Evolutionary conservation across 2,797 vertebrate genomes (phyloP).

Genomic region (Lepus oiostolus): DNA sequence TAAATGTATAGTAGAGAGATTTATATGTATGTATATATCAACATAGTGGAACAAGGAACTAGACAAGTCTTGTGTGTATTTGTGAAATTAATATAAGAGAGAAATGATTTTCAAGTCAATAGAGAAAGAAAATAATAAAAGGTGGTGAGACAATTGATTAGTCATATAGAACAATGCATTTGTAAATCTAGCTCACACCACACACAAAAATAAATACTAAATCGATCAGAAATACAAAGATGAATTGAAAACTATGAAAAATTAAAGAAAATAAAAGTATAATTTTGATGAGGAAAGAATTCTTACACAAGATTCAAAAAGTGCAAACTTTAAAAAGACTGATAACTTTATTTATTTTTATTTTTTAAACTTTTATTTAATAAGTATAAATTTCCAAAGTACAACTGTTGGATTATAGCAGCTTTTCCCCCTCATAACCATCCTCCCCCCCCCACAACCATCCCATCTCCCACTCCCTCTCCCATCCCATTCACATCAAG

Average conservation of each 20-base stretch:
- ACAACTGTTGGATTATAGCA: too few relatives aligned
- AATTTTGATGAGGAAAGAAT: not conserved
- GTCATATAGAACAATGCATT: not conserved
- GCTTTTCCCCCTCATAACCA: too few relatives aligned
- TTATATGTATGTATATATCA: not conserved
- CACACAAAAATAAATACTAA: not conserved
- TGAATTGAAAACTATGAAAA: slow-evolving; percentile 1
- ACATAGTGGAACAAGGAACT: not conserved
- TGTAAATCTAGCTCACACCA: not conserved
- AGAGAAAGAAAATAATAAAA: slow-evolving; percentile 42
- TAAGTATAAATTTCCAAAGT: too few relatives aligned
- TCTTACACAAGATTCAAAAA: not conserved
- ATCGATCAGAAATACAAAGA: slow-evolving; percentile 19
- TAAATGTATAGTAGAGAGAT: not conserved
- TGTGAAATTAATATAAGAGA: not conserved
- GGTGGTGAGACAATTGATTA: not conserved
- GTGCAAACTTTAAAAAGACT: not conserved
- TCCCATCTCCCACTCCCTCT: too few relatives aligned
- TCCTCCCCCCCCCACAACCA: too few relatives aligned
- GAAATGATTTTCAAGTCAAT: not conserved
- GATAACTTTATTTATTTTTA: not conserved
- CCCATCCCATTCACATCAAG: too few relatives aligned
- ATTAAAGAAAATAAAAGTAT: not conserved
- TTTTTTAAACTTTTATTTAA: too few relatives aligned
- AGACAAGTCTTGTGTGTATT: not conserved